phyloP scores from a whole-genome alignment of 2,888 invertebrate species.

The Epirrita christyi region DNA sequence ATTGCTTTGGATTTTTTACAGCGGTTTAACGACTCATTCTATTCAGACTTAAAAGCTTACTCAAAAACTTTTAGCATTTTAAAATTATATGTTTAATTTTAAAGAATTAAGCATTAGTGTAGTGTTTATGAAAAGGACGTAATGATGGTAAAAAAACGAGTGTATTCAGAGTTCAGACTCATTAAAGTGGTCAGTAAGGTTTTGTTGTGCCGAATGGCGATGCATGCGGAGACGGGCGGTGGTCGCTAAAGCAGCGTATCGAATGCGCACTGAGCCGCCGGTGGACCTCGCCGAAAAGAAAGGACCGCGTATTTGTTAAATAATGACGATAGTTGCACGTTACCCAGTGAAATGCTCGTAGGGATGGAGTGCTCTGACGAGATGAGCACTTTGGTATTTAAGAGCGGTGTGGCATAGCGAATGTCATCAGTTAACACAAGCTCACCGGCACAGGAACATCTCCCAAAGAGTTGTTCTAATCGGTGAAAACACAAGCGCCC shows the following conservation, averaged over 20 bases:
- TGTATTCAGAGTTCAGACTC: slow-evolving; percentile 17
- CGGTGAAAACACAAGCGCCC: slow-evolving; percentile 43
- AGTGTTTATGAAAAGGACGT: slow-evolving; percentile 4
- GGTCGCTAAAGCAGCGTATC: slow-evolving; percentile 69
- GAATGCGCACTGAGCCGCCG: slow-evolving; percentile 62
- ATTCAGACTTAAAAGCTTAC: background rate
- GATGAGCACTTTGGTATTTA: slow-evolving; percentile 83
- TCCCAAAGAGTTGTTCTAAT: slow-evolving; percentile 65
- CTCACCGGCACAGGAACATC: slow-evolving; percentile 76
- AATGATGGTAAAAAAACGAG: slow-evolving; percentile 12
- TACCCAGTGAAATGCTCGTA: slow-evolving; percentile 81
- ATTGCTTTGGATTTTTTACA: no score
- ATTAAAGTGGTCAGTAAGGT: slow-evolving; percentile 52
- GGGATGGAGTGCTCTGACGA: slow-evolving; percentile 81
- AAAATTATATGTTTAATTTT: slow-evolving; percentile 1
- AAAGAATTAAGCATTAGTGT: slow-evolving; percentile 8
- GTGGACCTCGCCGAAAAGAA: slow-evolving; percentile 78
- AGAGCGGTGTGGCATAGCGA: slow-evolving; percentile 79
- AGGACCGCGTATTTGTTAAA: slow-evolving; percentile 79
- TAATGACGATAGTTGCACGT: slow-evolving; percentile 81
- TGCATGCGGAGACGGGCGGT: slow-evolving; percentile 58
- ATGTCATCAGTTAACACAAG: slow-evolving; percentile 82
- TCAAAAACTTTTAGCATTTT: background rate
- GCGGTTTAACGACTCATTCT: background rate
- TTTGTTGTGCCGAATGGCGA: slow-evolving; percentile 34